Evolutionary conservation across 2,113 vertebrate genomes (phyloP), one percentile per base, ranked within the genome.

Genomic region (Chinchilla lanigera): DNA sequence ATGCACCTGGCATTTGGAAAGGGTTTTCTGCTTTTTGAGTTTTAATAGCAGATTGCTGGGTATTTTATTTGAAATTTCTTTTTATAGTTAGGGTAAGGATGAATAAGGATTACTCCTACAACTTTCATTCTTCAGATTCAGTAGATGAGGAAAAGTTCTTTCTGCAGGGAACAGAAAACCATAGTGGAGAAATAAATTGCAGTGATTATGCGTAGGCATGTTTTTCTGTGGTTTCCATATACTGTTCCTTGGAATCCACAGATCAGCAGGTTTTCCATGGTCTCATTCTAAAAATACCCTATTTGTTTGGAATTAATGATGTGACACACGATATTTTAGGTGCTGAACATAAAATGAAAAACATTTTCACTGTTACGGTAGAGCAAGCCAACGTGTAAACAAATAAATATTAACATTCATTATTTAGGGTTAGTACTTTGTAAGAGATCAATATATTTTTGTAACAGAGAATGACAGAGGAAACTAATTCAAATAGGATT

Each of bases 1-100:
- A 47, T 9, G 85, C 60, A 54, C 52, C 38, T 94, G 90, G 33
- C 41, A 92, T 92, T 90, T 96, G 63, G 58, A 77, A 26, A 82
- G 56, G 86, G 13, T 30, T 95, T 90, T 95, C 38, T 69, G 20
- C 28, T 85, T 84, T 14, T 90, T 90, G 77, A 86, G 9, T 86
- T 92, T 95, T 82, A 65, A 44, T 35, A 60, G 52, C 4, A 87
- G 44, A 95, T 88, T 33, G 6, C 75, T 96, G 30, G 35, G n/a
- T 73, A 78, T 71, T 98, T 90, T 47, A 41, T 84, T 38, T 77
- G 17, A 94, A 90, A 80, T 78, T 69, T 94, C 30, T 80, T 85
- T 85, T 38, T 60, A 1, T 90, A 63, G 28, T 35, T 71, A n/a
- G 38, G 26, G 17, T 7, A 65, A 85, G 35, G 8, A 83, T 80